Conservation (phyloP, 2,113 vertebrate species). For the Bettongia penicillata region DNA sequence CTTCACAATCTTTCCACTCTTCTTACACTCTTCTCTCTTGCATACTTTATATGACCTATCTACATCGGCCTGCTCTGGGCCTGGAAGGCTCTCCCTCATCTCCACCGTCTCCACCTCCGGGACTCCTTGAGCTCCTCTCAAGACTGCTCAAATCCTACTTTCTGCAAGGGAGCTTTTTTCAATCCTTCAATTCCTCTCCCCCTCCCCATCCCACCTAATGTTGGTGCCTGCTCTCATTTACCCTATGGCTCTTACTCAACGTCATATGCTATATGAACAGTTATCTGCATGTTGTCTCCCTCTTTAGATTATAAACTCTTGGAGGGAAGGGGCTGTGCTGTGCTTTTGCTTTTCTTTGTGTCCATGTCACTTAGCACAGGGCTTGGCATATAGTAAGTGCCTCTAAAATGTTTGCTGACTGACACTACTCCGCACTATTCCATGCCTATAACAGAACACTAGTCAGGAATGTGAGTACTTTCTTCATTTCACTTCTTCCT, state of each 20-base stretch:
- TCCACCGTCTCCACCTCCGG: background rate
- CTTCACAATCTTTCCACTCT: background rate
- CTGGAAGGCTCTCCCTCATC: too few species aligned
- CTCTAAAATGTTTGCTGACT: too few species aligned
- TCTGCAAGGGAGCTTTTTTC: background rate
- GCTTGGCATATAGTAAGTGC: too few species aligned
- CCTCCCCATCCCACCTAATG: background rate
- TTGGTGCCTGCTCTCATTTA: background rate
- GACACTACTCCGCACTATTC: too few species aligned
- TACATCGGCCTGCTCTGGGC: too few species aligned
- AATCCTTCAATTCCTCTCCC: background rate
- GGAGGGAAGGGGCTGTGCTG: background rate
- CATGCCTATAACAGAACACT: too few species aligned
- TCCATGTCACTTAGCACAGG: too few species aligned
- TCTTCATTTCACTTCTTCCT: background rate
- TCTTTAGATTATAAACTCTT: background rate
- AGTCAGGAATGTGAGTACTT: too few species aligned
- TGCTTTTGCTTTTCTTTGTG: background rate
- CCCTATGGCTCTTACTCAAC: too few species aligned
- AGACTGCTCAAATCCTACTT: background rate
- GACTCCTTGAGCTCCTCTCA: background rate
- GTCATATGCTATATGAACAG: background rate
- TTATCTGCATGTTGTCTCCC: background rate
- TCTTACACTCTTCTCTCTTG: background rate
- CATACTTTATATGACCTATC: background rate